phyloP scores from a whole-genome alignment of 2,797 vertebrate species.

The Dendrocincla fuliginosa region DNA sequence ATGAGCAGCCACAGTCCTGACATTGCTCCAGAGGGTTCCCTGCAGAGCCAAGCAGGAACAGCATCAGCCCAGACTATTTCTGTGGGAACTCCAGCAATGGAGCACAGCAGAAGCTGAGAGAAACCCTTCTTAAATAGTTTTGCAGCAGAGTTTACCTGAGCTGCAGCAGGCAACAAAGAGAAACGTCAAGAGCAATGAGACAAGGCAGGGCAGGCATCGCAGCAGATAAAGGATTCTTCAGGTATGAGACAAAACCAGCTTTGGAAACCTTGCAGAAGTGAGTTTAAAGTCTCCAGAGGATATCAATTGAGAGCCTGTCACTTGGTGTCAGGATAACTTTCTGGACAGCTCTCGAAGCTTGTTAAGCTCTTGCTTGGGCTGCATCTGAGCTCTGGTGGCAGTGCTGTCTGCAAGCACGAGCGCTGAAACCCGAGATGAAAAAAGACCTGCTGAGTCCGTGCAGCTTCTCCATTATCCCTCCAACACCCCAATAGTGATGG shows the following conservation, averaged over 20 bases:
- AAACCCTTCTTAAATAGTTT: neutral
- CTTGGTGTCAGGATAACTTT: conserved; percentile 72
- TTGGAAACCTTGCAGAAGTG: conserved; percentile 63
- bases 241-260: conserved; percentile 66
- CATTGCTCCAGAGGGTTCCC: neutral
- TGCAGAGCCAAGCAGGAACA: neutral
- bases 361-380: conserved; percentile 55
- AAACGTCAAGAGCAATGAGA: conserved; percentile 60
- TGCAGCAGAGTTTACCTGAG: neutral
- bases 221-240: conserved; percentile 63
- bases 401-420: neutral
- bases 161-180: conserved; percentile 61
- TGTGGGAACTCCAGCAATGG: neutral
- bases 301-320: conserved; percentile 73
- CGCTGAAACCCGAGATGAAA: neutral
- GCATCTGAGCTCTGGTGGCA: conserved; percentile 41
- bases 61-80: neutral
- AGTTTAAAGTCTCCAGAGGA: conserved; percentile 67
- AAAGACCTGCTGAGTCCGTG: neutral
- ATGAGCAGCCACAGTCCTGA: neutral
- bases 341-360: conserved; percentile 64
- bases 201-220: conserved; percentile 30
- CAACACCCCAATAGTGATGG: accelerated
- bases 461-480: neutral
- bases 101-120: neutral